phyloP scores from a whole-genome alignment of 2,797 vertebrate species.

The Apogon talboti region DNA sequence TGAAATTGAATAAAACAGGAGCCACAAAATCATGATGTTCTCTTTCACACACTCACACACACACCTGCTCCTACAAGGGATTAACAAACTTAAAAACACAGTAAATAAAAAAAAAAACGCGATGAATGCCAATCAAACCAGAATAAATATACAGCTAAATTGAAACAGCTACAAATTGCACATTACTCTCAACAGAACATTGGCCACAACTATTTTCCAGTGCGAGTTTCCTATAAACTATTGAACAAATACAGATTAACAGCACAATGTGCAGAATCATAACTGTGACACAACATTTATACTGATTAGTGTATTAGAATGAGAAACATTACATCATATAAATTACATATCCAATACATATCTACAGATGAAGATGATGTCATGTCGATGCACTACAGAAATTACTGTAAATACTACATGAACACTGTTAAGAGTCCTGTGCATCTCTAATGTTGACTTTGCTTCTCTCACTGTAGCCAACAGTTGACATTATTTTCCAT shows the following conservation, averaged over 20 bases:
- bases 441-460: background rate
- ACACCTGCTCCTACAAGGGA: background rate
- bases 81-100: slow-evolving; percentile 15
- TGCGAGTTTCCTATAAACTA: slow-evolving; percentile 68
- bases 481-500: slow-evolving; percentile 20
- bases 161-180: slow-evolving; percentile 51
- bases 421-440: slow-evolving; percentile 33
- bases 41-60: slow-evolving; percentile 12
- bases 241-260: slow-evolving; percentile 71
- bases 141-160: slow-evolving; percentile 63
- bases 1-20: slow-evolving; percentile 46
- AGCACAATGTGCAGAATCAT: slow-evolving; percentile 66
- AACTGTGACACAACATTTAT: slow-evolving; percentile 60
- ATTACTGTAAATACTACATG: slow-evolving; percentile 50
- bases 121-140: slow-evolving; percentile 53
- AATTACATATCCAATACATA: slow-evolving; percentile 79
- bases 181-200: slow-evolving; percentile 65
- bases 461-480: slow-evolving; percentile 19
- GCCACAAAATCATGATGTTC: slow-evolving; percentile 26
- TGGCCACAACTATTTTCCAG: slow-evolving; percentile 61
- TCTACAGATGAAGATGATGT: slow-evolving; percentile 72
- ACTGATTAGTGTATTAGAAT: slow-evolving; percentile 65
- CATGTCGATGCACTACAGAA: slow-evolving; percentile 53
- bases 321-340: slow-evolving; percentile 77
- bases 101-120: slow-evolving; percentile 28